phyloP scores from a whole-genome alignment of 2,797 vertebrate species.

The Leuciscus waleckii region DNA sequence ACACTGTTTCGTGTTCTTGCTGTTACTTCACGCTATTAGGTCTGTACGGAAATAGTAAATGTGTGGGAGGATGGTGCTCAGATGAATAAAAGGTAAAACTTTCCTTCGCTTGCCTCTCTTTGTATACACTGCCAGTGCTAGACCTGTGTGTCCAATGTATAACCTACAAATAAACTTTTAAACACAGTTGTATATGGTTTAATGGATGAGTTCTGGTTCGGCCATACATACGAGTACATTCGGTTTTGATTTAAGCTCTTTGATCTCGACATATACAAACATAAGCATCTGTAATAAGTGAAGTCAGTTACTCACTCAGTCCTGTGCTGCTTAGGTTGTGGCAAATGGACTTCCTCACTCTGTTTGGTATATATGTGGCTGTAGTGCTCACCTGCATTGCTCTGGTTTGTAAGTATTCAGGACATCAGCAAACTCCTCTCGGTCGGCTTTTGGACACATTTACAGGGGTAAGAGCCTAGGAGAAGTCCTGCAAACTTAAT shows the following conservation, averaged over 20 bases:
- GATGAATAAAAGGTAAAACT: conserved; percentile 25
- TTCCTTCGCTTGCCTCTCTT: neutral
- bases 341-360: conserved; percentile 90
- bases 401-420: conserved; percentile 81
- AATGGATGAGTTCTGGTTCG: neutral
- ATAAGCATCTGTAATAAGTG: neutral
- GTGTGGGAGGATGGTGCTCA: conserved; percentile 24
- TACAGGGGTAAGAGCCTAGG: conserved; percentile 68
- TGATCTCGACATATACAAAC: neutral
- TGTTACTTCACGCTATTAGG: neutral
- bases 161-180: neutral
- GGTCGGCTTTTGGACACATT: conserved; percentile 56
- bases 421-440: conserved; percentile 73
- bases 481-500: neutral
- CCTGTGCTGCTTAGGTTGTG: conserved; percentile 53
- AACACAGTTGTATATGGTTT: neutral
- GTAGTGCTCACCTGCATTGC: conserved; percentile 75
- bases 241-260: neutral
- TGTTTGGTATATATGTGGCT: conserved; percentile 84
- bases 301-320: conserved; percentile 18
- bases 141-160: neutral
- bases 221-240: neutral
- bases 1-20: neutral
- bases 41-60: neutral
- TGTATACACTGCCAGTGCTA: neutral